Percentiles rank a stretch among this genome's conserved stretches.
Evolutionary conservation across 2,113 vertebrate species (phyloP).

Genomic region (Nerophis ophidion): DNA sequence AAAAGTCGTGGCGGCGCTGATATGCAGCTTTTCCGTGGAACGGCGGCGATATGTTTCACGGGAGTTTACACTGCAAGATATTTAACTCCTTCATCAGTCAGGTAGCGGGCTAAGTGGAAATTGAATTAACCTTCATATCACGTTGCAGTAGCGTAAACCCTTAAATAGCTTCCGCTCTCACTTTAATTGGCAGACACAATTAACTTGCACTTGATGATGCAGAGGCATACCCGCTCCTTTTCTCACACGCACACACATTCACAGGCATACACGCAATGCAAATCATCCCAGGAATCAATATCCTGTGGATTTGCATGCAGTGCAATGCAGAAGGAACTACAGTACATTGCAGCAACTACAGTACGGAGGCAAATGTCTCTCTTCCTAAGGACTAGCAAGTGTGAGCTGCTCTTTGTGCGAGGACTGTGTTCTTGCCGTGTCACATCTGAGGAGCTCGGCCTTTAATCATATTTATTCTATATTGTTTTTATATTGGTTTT

Average conservation of each 20-base stretch:
- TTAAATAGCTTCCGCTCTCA: slow-evolving; percentile 10
- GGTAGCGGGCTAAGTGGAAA: slow-evolving; percentile 4
- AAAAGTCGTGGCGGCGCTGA: too few relatives aligned
- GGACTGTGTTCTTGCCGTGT: slow-evolving; percentile 39
- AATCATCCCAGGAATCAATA: slow-evolving; percentile 3
- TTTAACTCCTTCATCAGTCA: slow-evolving; percentile 26
- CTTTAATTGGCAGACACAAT: slow-evolving; percentile 13
- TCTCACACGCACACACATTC: neutral
- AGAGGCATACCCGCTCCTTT: neutral
- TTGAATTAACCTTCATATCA: slow-evolving; percentile 19
- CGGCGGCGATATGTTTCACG: neutral
- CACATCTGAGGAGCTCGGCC: slow-evolving; percentile 43
- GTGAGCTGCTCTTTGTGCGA: slow-evolving; percentile 30
- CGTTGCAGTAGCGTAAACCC: slow-evolving; percentile 12
- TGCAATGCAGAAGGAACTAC: slow-evolving; percentile 8
- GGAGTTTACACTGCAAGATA: neutral
- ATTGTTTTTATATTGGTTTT: too few relatives aligned
- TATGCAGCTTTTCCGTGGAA: too few relatives aligned
- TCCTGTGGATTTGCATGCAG: neutral
- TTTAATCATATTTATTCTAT: too few relatives aligned
- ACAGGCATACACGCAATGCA: neutral
- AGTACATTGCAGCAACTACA: slow-evolving; percentile 17
- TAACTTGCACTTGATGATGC: slow-evolving; percentile 9
- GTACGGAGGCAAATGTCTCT: slow-evolving; percentile 26
- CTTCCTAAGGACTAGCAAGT: slow-evolving; percentile 33